Conservation (phyloP, 1,140 invertebrate genomes). For the Trypoxylus dichotomus region DNA sequence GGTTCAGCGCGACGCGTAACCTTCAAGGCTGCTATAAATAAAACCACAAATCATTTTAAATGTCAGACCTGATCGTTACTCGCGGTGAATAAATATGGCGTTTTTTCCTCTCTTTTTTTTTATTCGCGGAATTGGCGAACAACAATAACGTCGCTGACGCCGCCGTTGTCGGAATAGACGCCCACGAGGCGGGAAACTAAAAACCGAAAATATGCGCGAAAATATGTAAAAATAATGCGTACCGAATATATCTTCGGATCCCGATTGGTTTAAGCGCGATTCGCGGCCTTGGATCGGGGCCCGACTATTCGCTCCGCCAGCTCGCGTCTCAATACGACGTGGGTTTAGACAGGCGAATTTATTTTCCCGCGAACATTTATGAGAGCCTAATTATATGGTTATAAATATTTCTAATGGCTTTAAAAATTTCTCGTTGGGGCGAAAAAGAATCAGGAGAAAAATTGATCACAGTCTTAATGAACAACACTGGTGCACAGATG, state of each 20-base stretch:
- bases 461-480: too few relatives aligned
- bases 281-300: not conserved
- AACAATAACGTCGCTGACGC: not conserved
- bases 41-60: constrained; percentile 22
- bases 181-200: not conserved
- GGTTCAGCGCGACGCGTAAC: not conserved
- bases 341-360: not conserved
- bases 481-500: too few relatives aligned
- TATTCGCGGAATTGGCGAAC: not conserved
- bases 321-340: not conserved
- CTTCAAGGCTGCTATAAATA: constrained; percentile 16
- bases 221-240: not conserved
- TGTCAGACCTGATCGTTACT: constrained; percentile 12
- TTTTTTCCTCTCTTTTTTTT: constrained; percentile 4
- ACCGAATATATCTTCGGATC: not conserved
- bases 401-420: not conserved
- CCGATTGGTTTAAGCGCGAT: not conserved
- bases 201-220: not conserved
- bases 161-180: not conserved
- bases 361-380: not conserved
- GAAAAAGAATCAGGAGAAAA: too few relatives aligned
- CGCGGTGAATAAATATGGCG: constrained; percentile 9
- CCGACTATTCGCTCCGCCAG: not conserved
- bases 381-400: not conserved
- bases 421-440: too few relatives aligned